Evolutionary conservation across 2,113 vertebrate species (phyloP).

Genomic region (Panthera uncia): DNA sequence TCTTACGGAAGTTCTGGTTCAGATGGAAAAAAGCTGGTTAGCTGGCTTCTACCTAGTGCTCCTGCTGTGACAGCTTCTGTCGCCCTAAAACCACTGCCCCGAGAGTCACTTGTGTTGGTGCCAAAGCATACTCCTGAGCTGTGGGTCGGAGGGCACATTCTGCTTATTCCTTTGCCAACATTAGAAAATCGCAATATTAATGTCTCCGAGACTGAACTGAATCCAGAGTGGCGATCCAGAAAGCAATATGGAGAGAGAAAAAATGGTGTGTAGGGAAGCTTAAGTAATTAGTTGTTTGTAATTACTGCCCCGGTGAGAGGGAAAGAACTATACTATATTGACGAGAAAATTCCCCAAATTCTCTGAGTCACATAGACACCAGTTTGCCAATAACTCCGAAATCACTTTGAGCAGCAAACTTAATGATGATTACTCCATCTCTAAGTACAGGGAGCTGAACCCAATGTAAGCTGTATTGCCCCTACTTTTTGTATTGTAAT

Average conservation of each 20-base stretch:
- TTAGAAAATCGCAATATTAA: neutral
- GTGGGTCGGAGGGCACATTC: neutral
- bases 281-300: neutral
- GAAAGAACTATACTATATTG: neutral
- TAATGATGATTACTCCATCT: neutral
- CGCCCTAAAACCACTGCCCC: neutral
- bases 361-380: neutral
- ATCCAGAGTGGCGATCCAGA: neutral
- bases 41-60: neutral
- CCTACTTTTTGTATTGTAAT: neutral
- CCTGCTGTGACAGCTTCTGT: constrained; percentile 60
- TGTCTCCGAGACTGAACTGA: neutral
- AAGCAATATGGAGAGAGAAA: neutral
- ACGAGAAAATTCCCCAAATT: neutral
- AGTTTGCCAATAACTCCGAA: neutral
- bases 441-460: neutral
- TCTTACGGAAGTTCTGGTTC: neutral
- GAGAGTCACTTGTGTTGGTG: neutral
- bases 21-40: neutral
- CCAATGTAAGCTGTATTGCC: neutral
- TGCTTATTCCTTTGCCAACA: neutral
- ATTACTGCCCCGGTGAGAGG: neutral
- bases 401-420: neutral
- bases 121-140: neutral
- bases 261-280: neutral